Evolutionary conservation across 2,113 vertebrate genomes (phyloP).

Genomic region (Bufo bufo): DNA sequence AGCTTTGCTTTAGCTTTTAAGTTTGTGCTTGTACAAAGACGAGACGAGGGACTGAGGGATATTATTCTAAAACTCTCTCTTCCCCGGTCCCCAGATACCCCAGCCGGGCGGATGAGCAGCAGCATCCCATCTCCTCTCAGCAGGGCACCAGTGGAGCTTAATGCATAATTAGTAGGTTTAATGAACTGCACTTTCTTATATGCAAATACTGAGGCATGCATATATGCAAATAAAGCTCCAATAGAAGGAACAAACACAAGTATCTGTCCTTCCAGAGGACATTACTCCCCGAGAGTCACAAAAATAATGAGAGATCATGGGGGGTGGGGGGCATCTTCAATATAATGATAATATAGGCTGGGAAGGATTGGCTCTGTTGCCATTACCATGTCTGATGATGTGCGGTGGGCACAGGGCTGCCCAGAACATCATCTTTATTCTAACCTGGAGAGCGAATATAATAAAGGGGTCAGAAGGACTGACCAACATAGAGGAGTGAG

Average conservation of each 20-base stretch:
- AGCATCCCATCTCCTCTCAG: constrained; percentile 28
- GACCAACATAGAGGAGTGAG: neutral
- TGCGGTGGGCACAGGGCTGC: neutral
- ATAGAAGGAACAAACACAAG: neutral
- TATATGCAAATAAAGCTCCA: constrained; percentile 33
- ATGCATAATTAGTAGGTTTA: constrained; percentile 41
- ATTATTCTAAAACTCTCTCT: neutral
- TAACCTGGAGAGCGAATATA: neutral
- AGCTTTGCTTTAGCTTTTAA: constrained; percentile 16
- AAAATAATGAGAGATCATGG: neutral
- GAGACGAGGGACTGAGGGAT: constrained; percentile 4
- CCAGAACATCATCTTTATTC: neutral
- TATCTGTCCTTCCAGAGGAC: constrained; percentile 18
- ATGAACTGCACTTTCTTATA: constrained; percentile 37
- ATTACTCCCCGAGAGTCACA: neutral
- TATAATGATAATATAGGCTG: neutral
- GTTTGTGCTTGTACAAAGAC: constrained; percentile 12
- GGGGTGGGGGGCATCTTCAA: neutral
- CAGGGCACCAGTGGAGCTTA: constrained; percentile 22
- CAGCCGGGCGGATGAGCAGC: neutral
- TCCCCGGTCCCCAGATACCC: constrained; percentile 27
- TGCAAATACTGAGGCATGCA: constrained; percentile 31
- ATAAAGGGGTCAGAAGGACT: neutral
- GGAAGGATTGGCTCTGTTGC: neutral
- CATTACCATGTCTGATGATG: neutral